These are phyloP conservation scores for Aythya baeri DNA, from an alignment of 2,113 vertebrate genomes.

Conservation along the genomic window DNA sequence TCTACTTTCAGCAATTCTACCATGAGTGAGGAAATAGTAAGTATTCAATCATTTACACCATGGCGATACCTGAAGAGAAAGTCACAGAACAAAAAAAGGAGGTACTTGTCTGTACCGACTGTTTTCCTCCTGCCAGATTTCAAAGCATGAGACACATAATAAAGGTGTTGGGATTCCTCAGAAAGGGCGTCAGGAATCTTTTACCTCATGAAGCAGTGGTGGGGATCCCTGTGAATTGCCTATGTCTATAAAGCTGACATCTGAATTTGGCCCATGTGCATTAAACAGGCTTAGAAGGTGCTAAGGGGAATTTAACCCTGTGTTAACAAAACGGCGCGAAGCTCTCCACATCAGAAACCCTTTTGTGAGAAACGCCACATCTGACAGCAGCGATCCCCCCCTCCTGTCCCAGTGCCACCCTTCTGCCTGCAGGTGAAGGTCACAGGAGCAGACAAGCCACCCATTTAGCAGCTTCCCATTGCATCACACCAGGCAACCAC, in stretches of 20 bases:
- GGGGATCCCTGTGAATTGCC: background rate
- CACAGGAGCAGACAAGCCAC: background rate
- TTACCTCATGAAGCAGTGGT: rapidly evolving
- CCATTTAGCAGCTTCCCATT: conserved; percentile 21
- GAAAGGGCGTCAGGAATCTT: background rate
- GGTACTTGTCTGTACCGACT: background rate
- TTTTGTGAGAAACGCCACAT: background rate
- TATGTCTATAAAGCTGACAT: background rate
- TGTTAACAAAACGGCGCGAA: background rate
- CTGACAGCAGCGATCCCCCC: background rate
- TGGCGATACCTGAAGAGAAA: background rate
- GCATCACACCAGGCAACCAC: conserved; percentile 34
- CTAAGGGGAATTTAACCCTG: background rate
- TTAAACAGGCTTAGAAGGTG: background rate
- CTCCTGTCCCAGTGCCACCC: background rate
- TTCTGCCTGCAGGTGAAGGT: background rate
- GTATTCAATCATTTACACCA: background rate
- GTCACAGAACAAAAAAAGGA: background rate
- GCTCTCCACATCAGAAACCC: background rate
- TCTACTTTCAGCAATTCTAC: background rate
- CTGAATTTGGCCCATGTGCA: background rate
- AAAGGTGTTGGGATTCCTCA: background rate
- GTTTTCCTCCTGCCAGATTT: background rate
- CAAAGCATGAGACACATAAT: background rate
- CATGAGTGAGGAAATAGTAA: background rate